These are phyloP conservation scores for Apamea anceps DNA, from an alignment of 2,888 invertebrate genomes.

Conservation along the genomic window DNA sequence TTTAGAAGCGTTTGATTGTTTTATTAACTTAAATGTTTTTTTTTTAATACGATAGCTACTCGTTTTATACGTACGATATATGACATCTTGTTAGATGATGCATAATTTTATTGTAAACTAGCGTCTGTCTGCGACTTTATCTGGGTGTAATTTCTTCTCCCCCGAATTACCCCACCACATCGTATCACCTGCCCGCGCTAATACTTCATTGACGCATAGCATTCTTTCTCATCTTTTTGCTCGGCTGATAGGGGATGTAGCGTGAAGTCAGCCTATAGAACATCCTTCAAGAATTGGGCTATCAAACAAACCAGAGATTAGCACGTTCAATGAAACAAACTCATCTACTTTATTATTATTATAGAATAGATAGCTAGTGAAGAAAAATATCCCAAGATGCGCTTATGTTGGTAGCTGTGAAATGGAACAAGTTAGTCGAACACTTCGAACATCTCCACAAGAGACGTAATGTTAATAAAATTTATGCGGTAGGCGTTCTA, in stretches of 20 bases:
- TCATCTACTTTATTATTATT: neutral
- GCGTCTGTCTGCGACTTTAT: neutral
- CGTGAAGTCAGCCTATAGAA: neutral
- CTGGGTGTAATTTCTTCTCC: neutral
- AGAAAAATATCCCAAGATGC: conserved; percentile 26
- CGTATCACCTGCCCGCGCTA: neutral
- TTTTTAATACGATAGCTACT: neutral
- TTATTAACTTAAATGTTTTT: neutral
- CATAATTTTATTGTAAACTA: neutral
- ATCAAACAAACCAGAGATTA: neutral
- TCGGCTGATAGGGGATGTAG: neutral
- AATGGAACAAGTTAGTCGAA: conserved; percentile 61
- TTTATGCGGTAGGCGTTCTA: conserved; percentile 79
- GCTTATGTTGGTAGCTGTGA: conserved; percentile 35
- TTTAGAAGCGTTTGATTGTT: neutral
- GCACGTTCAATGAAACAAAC: neutral
- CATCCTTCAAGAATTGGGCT: neutral
- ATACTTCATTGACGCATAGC: neutral
- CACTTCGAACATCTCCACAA: conserved; percentile 51
- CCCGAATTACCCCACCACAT: neutral
- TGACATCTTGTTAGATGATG: conserved; percentile 1
- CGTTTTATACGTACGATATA: neutral
- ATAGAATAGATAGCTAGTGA: neutral
- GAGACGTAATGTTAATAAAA: conserved; percentile 67
- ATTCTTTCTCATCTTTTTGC: neutral